Evolutionary conservation across 1,140 invertebrate genomes (phyloP).

Genomic region (Potamilus streckersoni): DNA sequence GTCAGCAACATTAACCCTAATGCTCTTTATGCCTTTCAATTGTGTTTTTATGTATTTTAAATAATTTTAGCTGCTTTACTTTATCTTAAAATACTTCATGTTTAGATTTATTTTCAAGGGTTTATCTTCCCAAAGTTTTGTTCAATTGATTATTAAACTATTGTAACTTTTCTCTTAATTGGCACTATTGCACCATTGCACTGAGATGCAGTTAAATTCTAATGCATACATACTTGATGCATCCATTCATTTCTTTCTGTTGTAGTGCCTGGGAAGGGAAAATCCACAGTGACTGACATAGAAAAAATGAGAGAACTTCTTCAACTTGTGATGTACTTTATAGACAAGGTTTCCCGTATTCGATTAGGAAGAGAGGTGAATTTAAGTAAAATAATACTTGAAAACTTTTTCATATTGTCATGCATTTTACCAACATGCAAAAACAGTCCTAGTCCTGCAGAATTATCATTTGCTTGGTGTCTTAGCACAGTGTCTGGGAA

Average conservation of each 20-base stretch:
- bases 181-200: too few species aligned
- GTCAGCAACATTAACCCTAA: too few species aligned
- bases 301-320: constrained; percentile 84
- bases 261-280: constrained; percentile 66
- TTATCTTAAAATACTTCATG: neutral
- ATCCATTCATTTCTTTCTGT: constrained; percentile 18
- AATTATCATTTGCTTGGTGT: too few species aligned
- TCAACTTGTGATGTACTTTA: constrained; percentile 88
- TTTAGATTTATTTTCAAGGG: neutral
- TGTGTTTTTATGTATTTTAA: too few species aligned
- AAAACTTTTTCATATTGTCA: neutral
- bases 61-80: too few species aligned
- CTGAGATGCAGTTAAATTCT: too few species aligned
- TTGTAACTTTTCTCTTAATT: too few species aligned
- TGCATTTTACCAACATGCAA: too few species aligned
- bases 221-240: neutral
- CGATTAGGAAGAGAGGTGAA: constrained; percentile 91
- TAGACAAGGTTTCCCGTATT: constrained; percentile 91
- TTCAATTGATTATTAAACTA: too few species aligned
- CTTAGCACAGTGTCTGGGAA: too few species aligned
- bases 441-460: too few species aligned
- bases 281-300: constrained; percentile 71
- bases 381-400: neutral
- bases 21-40: neutral
- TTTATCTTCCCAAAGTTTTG: too few species aligned